These are phyloP conservation scores for Ellobius talpinus DNA, from an alignment of 2,113 vertebrate genomes.

Conservation along the genomic window DNA sequence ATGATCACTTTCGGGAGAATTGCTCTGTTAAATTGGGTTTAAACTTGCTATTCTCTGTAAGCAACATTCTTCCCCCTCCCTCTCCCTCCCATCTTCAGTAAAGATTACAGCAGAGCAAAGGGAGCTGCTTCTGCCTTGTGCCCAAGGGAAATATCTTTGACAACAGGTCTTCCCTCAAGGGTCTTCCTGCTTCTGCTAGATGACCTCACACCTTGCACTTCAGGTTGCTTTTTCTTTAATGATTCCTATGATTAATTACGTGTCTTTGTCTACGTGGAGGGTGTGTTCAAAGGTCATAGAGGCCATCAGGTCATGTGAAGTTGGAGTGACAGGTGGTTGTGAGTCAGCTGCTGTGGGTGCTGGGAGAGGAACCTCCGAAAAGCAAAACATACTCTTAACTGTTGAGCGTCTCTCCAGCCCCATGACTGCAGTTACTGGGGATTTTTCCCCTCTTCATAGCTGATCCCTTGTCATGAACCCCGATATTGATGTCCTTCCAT, in stretches of 20 bases:
- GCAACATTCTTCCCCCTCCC: neutral
- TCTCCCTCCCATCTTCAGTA: neutral
- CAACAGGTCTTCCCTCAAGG: neutral
- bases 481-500: neutral
- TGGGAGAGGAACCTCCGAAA: neutral
- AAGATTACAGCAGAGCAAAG: neutral
- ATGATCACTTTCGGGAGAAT: neutral
- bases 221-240: no score
- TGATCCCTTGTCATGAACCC: neutral
- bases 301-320: neutral
- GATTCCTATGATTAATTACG: neutral
- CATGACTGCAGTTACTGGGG: neutral
- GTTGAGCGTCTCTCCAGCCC: neutral
- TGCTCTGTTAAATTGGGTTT: conserved; percentile 26
- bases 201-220: no score
- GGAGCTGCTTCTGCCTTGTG: neutral
- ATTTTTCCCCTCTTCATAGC: neutral
- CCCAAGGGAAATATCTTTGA: neutral
- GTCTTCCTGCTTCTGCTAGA: neutral
- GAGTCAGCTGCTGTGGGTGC: neutral
- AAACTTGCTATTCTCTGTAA: neutral
- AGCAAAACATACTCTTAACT: neutral
- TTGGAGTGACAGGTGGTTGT: neutral
- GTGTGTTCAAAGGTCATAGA: neutral
- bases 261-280: neutral